A percentile compares a stretch with the other conserved stretches of the same genome.
Conservation (phyloP, 2,888 invertebrate species). For the Argyra leucocephala region DNA sequence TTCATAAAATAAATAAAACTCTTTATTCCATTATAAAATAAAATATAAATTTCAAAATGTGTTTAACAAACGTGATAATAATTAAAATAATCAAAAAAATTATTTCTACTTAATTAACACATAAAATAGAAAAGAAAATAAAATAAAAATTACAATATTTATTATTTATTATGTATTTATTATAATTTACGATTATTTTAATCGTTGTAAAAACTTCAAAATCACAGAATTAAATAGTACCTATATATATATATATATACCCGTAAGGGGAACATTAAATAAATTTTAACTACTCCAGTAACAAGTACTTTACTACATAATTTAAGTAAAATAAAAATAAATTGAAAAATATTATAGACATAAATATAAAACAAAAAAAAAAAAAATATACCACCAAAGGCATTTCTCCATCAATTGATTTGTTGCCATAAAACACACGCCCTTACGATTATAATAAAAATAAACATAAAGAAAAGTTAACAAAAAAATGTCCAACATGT, state of each 20-base stretch:
- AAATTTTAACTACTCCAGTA: too few relatives aligned
- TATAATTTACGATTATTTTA: not conserved
- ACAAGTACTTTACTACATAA: not conserved
- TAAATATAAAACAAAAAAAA: not conserved
- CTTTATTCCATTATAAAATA: too few relatives aligned
- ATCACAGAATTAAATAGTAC: not conserved
- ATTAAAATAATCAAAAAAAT: too few relatives aligned
- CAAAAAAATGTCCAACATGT: too few relatives aligned
- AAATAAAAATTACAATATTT: too few relatives aligned
- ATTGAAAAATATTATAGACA: not conserved
- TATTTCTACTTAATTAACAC: too few relatives aligned
- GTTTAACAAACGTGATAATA: too few relatives aligned
- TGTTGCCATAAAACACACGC: not conserved
- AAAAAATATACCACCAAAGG: not conserved
- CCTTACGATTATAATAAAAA: not conserved
- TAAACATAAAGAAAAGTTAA: too few relatives aligned
- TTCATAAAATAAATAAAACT: too few relatives aligned
- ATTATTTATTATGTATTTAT: too few relatives aligned
- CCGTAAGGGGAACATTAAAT: not conserved
- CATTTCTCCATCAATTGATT: not conserved
- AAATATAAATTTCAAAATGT: too few relatives aligned
- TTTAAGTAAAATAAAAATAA: not conserved
- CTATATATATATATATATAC: not conserved
- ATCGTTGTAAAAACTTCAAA: not conserved
- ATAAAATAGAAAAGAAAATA: too few relatives aligned